Percentiles rank a stretch among this genome's conserved stretches.
phyloP scores from a whole-genome alignment of 2,888 invertebrate species.

The Eubasilissa splendida region DNA sequence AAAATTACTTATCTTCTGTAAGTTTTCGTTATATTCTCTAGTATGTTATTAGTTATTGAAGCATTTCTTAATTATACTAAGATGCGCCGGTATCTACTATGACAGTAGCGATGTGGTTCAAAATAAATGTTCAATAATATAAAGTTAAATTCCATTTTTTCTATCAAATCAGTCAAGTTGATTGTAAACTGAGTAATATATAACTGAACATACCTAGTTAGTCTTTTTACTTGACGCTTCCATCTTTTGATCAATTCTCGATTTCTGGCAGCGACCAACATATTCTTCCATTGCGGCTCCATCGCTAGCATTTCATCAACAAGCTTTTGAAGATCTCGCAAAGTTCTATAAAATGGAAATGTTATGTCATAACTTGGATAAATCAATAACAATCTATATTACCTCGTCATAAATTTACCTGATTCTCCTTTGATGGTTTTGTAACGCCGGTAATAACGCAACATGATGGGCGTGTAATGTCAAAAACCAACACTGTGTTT shows the following conservation, averaged over 20 bases:
- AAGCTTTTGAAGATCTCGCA: slow-evolving; percentile 90
- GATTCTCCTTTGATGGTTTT: slow-evolving; percentile 76
- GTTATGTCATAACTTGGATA: no score
- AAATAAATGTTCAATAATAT: no score
- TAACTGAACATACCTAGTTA: slow-evolving; percentile 72
- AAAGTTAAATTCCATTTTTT: no score
- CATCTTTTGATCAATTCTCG: slow-evolving; percentile 88
- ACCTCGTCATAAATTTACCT: slow-evolving; percentile 61
- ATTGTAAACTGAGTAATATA: no score
- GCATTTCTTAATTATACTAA: no score
- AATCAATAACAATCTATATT: no score
- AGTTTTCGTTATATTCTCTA: no score
- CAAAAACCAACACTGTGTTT: slow-evolving; percentile 97
- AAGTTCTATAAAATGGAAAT: slow-evolving; percentile 67
- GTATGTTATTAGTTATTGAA: no score
- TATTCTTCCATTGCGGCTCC: slow-evolving; percentile 85
- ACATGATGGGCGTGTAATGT: slow-evolving; percentile 96
- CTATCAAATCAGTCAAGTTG: no score
- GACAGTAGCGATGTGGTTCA: no score
- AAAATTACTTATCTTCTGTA: no score
- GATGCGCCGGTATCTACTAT: no score
- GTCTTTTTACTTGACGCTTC: slow-evolving; percentile 87
- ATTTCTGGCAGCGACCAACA: slow-evolving; percentile 83
- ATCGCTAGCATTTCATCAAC: slow-evolving; percentile 87
- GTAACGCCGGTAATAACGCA: slow-evolving; percentile 89